Evolutionary conservation across 2,113 vertebrate species (phyloP).

Genomic region (Setophaga coronata): DNA sequence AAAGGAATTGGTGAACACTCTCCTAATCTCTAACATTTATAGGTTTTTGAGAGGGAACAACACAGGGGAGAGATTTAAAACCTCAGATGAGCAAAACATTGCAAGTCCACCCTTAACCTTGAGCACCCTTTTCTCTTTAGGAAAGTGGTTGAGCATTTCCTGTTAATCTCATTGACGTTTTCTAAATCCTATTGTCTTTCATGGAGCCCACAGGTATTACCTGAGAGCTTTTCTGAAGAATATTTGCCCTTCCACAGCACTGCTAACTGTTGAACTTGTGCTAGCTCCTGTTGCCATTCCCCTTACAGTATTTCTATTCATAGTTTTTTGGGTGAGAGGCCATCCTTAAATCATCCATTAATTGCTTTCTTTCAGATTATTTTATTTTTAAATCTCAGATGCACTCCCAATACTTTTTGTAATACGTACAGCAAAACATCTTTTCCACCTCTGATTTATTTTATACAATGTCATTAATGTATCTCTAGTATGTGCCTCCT

Average conservation of each 20-base stretch:
- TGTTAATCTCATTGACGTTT: neutral
- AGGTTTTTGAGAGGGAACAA: neutral
- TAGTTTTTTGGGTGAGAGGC: neutral
- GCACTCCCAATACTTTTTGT: neutral
- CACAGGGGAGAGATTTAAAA: neutral
- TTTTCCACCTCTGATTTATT: neutral
- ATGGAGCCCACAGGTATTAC: neutral
- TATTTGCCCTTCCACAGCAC: neutral
- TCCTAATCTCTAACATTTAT: neutral
- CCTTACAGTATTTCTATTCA: neutral
- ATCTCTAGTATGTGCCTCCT: neutral
- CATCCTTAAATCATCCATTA: neutral
- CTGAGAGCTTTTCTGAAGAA: neutral
- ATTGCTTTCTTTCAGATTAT: neutral
- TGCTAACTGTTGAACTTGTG: neutral
- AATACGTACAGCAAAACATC: neutral
- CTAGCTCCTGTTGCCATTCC: neutral
- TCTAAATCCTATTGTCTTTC: neutral
- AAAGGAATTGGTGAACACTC: neutral
- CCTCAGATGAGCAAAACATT: neutral
- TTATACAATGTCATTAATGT: neutral
- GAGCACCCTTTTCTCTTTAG: neutral
- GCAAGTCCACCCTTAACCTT: neutral
- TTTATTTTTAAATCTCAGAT: neutral
- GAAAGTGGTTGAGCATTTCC: neutral